Base-by-base conservation (phyloP, 2,113 vertebrate genomes). In the Pangasianodon gigas region DNA sequence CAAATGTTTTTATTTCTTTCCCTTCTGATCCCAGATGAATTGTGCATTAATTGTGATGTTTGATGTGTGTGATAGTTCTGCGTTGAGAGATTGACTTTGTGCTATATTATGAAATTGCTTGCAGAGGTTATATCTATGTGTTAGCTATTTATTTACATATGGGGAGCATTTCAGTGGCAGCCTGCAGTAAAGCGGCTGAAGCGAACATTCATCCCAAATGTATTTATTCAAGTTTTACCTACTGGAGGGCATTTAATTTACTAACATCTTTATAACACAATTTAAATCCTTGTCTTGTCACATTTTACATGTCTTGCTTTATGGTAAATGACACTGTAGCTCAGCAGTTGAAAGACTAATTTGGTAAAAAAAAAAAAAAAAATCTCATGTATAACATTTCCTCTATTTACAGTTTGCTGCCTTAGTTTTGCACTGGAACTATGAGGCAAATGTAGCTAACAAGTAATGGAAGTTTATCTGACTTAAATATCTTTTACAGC, bases 41-140 rank as follows among this genome's bases (percentile, higher is more conserved):
- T 52, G 19, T 37, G 46, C 37, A 80, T 37, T 91, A 91, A 91
- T 86, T 86, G 44, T 75, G 77, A 86, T 18, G 65, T 32, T 54
- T 77, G 51, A 21, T 77, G 26, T 65, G 48, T n/a, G 13, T 84
- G 32, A 87, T 56, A 21, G 32, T 58, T 46, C 67, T 89, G 88
- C 13, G n/a, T 84, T 54, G 37, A 58, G 24, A 84, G 32, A 58
- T 87, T 89, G 79, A 24, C 32, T 32, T 52, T 13, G 16, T 81
- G 9, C 65, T 65, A 32, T 75, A 19, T 54, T 60, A 54, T 0
- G 14, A 48, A 77, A 87, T 87, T 58, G 54, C 54, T 56, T 29
- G 52, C 37, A 6, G 52, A 48, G 41, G 26, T 79, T 14, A 77
- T 52, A 48, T 21, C 2, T 41, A 16, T 32, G 41, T 46, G 41